phyloP scores from a whole-genome alignment of 2,113 vertebrate genomes.

The Chaenogobius annularis region DNA sequence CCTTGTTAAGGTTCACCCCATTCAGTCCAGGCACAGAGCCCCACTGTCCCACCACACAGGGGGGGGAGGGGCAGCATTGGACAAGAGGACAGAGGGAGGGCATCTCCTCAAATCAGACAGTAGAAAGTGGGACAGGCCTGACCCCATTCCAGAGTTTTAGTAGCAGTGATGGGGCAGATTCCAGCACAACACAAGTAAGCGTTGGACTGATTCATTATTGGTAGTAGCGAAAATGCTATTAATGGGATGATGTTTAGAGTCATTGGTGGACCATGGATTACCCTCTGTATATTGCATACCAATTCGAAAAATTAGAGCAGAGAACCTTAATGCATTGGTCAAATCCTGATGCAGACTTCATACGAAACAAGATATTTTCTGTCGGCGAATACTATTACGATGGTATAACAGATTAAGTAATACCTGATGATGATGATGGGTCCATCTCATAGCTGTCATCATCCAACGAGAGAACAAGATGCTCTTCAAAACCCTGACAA shows the following conservation, averaged over 20 bases:
- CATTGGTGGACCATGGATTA: neutral
- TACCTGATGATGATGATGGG: constrained; percentile 49
- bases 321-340: constrained; percentile 27
- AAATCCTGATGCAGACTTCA: constrained; percentile 50
- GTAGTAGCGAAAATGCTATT: neutral
- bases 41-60: constrained; percentile 46
- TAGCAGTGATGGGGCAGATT: constrained; percentile 64
- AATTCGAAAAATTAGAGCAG: constrained; percentile 26
- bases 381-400: neutral
- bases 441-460: constrained; percentile 41
- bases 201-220: neutral
- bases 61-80: constrained; percentile 14
- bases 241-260: neutral
- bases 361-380: constrained; percentile 27
- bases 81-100: constrained; percentile 11
- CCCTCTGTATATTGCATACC: constrained; percentile 3
- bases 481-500: constrained; percentile 64
- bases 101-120: constrained; percentile 49
- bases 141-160: constrained; percentile 67
- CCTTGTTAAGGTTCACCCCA: constrained; percentile 80
- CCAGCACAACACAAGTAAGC: constrained; percentile 30
- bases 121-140: constrained; percentile 62
- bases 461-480: constrained; percentile 60
- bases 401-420: neutral
- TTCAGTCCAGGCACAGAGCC: constrained; percentile 74